Evolutionary conservation across 2,888 invertebrate genomes (phyloP).

Genomic region (Andrena bucephala): DNA sequence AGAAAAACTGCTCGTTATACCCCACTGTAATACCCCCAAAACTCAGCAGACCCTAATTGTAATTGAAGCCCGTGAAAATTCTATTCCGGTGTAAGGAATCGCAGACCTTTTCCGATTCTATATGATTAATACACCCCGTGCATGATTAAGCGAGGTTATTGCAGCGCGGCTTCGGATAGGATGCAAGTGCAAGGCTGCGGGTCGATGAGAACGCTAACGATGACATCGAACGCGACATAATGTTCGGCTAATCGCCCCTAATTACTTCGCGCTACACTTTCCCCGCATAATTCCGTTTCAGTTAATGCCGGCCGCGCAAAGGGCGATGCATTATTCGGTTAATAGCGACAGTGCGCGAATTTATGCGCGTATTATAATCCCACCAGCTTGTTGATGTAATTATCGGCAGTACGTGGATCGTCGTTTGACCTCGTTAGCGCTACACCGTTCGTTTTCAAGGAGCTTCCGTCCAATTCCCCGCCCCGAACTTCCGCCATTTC

Average conservation of each 20-base stretch:
- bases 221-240: conserved; percentile 9
- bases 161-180: background rate
- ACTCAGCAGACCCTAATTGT: too few species aligned
- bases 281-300: conserved; percentile 52
- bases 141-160: background rate
- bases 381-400: conserved; percentile 58
- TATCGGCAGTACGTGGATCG: conserved; percentile 42
- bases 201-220: conserved; percentile 27
- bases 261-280: conserved; percentile 49
- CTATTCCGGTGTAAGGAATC: too few species aligned
- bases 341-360: conserved; percentile 52
- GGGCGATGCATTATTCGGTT: conserved; percentile 53
- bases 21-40: too few species aligned
- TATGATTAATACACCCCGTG: background rate
- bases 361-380: conserved; percentile 62
- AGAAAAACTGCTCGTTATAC: too few species aligned
- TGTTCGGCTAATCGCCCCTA: conserved; percentile 35
- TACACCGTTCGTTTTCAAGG: conserved; percentile 30
- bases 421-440: conserved; percentile 53
- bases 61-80: background rate
- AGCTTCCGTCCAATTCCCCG: background rate
- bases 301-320: conserved; percentile 51
- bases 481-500: background rate
- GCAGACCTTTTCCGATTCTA: too few species aligned
- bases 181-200: background rate